Base-by-base conservation (phyloP, 2,888 invertebrate genomes). In the Amphipoea oculea region DNA sequence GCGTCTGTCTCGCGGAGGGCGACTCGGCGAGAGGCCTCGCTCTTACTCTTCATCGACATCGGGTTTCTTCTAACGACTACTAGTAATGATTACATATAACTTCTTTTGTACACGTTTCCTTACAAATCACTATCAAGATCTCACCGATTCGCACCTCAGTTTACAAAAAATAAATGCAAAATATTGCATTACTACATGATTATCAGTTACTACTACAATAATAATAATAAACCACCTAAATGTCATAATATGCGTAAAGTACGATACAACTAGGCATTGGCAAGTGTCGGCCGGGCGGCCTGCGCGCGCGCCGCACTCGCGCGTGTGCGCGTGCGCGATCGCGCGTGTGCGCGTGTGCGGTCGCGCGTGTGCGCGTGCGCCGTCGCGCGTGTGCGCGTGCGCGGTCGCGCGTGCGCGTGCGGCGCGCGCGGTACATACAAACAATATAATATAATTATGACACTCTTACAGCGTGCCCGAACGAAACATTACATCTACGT, bases 241-340 rank as follows among this genome's bases (percentile, higher is more conserved):
- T 84, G 93, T 93, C 92, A 93, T 92, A 92, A 92, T 91, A 93
- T 89, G 94, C 92, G 89, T 92, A 94, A 85, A 88, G 76, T 88
- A 89, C 77, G 86, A 91, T 94, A 95, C 85, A 94, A 92, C 95
- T 95, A 96, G 94, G 95, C 96, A 95, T 96, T 96, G 96, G 96
- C 96, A 95, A 96, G 95, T 94, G 94, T 91, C 89, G 91, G 92
- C 92, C 93, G 90, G 87, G 83, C 89, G 89, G 89, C 89, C 89
- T 93, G 87, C 94, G 94, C 94, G 93, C 94, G 63, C 92, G 72
- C 60, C 74, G 92, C 71, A 9, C 7, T 51, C 95, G 94, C 66
- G 69, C 29, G 63, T 17, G 92, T 81, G 92, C 29, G 29, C 29
- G 29, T 29, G 92, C 68, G 94, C 74, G 42, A 9, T 29, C 29